phyloP scores from a whole-genome alignment of 2,113 vertebrate species.

The Entosphenus tridentatus region DNA sequence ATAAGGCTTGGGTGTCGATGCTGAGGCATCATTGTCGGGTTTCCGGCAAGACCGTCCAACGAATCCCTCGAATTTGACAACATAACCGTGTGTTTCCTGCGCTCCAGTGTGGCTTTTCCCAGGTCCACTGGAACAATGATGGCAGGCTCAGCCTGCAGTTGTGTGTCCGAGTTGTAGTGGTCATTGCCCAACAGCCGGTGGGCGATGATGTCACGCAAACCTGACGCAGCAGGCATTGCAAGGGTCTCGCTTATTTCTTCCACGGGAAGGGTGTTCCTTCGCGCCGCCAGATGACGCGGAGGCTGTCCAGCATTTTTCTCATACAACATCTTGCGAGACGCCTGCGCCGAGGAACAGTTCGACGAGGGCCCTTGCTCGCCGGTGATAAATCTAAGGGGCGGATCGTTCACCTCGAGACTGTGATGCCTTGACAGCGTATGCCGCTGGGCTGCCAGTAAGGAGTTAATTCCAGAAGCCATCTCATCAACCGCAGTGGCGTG shows the following conservation, averaged over 20 bases:
- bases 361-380: background rate
- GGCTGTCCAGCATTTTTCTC: background rate
- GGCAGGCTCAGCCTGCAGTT: background rate
- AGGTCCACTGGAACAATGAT: background rate
- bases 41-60: background rate
- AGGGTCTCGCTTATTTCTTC: background rate
- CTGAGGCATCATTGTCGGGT: background rate
- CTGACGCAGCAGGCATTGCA: background rate
- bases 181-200: background rate
- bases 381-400: background rate
- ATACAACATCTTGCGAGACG: background rate
- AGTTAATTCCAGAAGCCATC: background rate
- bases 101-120: background rate
- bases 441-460: background rate
- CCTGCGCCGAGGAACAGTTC: background rate
- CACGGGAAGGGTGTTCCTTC: constrained; percentile 1
- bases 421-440: background rate
- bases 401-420: background rate
- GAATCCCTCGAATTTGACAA: background rate
- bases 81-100: background rate
- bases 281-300: background rate
- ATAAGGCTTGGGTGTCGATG: background rate
- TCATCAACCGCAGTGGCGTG: background rate
- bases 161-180: background rate
- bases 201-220: background rate